These are phyloP conservation scores for Aurelia sp. DNA, from an alignment of 30 jellyfish, hydroid and myxozoan genomes.

Conservation along the genomic window DNA sequence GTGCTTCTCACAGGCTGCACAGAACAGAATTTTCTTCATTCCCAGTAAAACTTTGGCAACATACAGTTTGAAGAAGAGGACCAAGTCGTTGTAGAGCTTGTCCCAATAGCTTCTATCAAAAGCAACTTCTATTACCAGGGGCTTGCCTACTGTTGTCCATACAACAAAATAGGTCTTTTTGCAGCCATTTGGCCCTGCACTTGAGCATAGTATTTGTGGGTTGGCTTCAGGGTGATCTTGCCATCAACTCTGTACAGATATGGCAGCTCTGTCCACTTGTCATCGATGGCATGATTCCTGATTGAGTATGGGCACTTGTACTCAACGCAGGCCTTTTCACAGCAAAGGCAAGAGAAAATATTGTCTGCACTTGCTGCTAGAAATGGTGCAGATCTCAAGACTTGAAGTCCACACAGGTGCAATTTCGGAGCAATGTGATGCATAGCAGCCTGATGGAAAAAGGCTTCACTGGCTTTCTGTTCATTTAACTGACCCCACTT, in stretches of 20 bases:
- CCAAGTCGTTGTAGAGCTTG: slow-evolving; percentile 6
- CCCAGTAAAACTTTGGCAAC: slow-evolving; percentile 22
- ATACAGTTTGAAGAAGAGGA: slow-evolving; percentile 6
- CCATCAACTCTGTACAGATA: neutral
- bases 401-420: slow-evolving; percentile 7
- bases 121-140: slow-evolving; percentile 6
- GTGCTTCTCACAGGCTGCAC: slow-evolving; percentile 15
- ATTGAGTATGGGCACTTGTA: slow-evolving; percentile 22
- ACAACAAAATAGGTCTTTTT: slow-evolving; percentile 13
- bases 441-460: neutral
- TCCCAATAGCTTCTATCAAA: slow-evolving; percentile 1
- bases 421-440: neutral
- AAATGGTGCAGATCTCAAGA: slow-evolving; percentile 3
- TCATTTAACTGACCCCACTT: slow-evolving; percentile 12
- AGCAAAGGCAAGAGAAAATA: slow-evolving; percentile 9
- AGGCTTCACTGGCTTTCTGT: slow-evolving; percentile 4
- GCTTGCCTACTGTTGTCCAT: slow-evolving; percentile 18
- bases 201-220: slow-evolving; percentile 17
- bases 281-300: neutral
- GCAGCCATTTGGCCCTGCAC: slow-evolving; percentile 26
- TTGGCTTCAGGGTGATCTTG: neutral
- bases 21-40: neutral
- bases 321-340: slow-evolving; percentile 14
- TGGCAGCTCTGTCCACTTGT: neutral
- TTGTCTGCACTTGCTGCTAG: slow-evolving; percentile 21